phyloP scores from a whole-genome alignment of 2,888 invertebrate species.

The Amiota minor region DNA sequence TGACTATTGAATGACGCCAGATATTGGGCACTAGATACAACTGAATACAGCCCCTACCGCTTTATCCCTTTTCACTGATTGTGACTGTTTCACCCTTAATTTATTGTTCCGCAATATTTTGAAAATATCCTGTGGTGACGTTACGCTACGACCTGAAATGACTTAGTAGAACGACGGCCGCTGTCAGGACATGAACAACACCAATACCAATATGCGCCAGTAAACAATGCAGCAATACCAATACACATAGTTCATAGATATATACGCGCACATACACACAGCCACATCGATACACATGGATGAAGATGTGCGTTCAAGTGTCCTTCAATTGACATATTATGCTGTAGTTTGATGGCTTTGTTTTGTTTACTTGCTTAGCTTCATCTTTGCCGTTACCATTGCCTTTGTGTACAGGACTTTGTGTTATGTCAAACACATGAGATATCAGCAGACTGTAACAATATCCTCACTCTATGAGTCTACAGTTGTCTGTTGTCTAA shows the following conservation, averaged over 20 bases:
- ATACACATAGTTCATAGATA: background rate
- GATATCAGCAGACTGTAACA: background rate
- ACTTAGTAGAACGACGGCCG: slow-evolving; percentile 34
- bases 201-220: background rate
- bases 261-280: background rate
- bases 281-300: background rate
- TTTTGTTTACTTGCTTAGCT: slow-evolving; percentile 9
- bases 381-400: background rate
- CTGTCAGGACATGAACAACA: slow-evolving; percentile 52
- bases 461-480: background rate
- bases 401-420: slow-evolving; percentile 3
- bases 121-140: slow-evolving; percentile 64
- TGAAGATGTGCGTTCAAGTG: slow-evolving; percentile 37
- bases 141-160: background rate
- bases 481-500: background rate
- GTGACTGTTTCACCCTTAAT: slow-evolving; percentile 41
- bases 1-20: no score
- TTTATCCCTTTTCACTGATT: slow-evolving; percentile 17
- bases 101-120: slow-evolving; percentile 64
- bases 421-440: slow-evolving; percentile 4
- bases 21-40: background rate
- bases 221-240: slow-evolving; percentile 24
- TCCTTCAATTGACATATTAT: slow-evolving; percentile 65
- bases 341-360: slow-evolving; percentile 38
- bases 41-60: no score